These are phyloP conservation scores for Caenorhabditis sulstoni DNA, from an alignment of 2,888 invertebrate species.

Conservation along the genomic window DNA sequence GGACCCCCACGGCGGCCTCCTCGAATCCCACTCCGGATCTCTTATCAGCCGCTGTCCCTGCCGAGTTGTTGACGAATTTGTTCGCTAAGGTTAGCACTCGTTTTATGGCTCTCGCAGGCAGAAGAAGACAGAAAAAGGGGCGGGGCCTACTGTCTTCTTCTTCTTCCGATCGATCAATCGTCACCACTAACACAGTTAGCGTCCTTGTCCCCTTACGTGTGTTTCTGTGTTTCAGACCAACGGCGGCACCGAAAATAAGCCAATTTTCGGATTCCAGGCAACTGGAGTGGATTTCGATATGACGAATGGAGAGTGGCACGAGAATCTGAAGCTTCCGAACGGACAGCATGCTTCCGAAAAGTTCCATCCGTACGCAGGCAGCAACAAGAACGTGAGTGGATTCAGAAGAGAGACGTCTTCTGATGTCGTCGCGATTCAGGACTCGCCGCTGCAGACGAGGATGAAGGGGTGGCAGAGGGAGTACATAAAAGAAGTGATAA, in stretches of 20 bases:
- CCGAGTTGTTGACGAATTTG: slow-evolving; percentile 62
- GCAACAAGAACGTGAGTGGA: slow-evolving; percentile 32
- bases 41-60: slow-evolving; percentile 44
- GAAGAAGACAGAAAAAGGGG: not conserved
- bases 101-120: not conserved
- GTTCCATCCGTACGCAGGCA: slow-evolving; percentile 41
- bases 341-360: slow-evolving; percentile 28
- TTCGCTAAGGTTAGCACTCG: slow-evolving; percentile 59
- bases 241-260: slow-evolving; percentile 17
- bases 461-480: slow-evolving; percentile 72
- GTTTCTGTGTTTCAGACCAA: slow-evolving; percentile 26
- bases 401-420: not conserved
- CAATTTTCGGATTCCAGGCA: slow-evolving; percentile 49
- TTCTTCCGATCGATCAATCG: too few species aligned
- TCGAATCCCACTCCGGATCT: slow-evolving; percentile 49
- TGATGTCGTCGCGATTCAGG: slow-evolving; percentile 16
- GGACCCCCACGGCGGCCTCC: slow-evolving; percentile 38
- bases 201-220: not conserved
- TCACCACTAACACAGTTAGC: too few species aligned
- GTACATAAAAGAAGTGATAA: slow-evolving; percentile 70
- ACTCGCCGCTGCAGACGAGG: slow-evolving; percentile 61
- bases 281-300: slow-evolving; percentile 47
- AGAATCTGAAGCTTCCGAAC: slow-evolving; percentile 36
- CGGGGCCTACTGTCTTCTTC: too few species aligned
- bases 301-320: slow-evolving; percentile 46